phyloP scores from a whole-genome alignment of 2,888 invertebrate genomes.

The Yponomeuta evonymella region DNA sequence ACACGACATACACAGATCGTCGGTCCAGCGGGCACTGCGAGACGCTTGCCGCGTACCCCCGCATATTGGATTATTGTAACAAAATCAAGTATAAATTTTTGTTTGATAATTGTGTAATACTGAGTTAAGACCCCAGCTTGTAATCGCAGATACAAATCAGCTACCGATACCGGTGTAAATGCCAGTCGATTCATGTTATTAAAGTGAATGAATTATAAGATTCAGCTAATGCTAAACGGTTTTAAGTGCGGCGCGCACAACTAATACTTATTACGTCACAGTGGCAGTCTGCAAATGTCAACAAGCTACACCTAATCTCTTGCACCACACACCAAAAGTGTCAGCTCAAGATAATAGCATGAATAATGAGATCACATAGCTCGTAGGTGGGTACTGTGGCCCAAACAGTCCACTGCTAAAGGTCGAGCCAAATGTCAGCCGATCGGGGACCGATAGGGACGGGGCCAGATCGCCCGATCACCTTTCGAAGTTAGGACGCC shows the following conservation, averaged over 20 bases:
- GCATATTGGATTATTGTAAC: neutral
- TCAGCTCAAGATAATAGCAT: constrained; percentile 34
- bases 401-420: constrained; percentile 51
- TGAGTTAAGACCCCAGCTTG: neutral
- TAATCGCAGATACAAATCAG: too few species aligned
- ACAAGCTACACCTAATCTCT: neutral
- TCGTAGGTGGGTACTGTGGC: constrained; percentile 48
- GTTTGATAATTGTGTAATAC: neutral
- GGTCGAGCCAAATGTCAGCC: constrained; percentile 69
- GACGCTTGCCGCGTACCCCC: too few species aligned
- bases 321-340: constrained; percentile 23
- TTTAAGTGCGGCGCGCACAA: neutral
- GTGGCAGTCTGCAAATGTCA: neutral
- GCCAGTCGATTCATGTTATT: neutral
- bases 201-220: neutral
- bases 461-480: constrained; percentile 4
- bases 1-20: too few species aligned
- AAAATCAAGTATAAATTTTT: neutral
- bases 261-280: neutral
- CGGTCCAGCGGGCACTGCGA: too few species aligned
- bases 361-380: constrained; percentile 35
- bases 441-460: constrained; percentile 12
- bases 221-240: neutral
- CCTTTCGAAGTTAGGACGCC: constrained; percentile 1
- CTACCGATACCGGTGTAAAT: neutral